Evolutionary conservation across 2,797 vertebrate genomes (phyloP), one percentile per base, ranked within the genome.

Genomic region (Semotilus atromaculatus): DNA sequence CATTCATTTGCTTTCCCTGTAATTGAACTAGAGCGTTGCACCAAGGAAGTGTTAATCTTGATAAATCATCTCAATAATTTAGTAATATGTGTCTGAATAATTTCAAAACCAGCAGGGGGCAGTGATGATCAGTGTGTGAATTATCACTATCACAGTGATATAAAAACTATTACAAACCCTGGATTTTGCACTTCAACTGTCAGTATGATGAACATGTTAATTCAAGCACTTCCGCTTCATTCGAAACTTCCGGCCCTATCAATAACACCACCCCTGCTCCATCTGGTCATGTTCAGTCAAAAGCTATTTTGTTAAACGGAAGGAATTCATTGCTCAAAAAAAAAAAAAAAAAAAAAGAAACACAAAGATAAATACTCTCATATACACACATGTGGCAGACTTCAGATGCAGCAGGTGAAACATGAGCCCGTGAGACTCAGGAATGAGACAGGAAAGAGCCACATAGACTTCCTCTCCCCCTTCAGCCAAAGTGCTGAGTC

Each of bases 391-490:
- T 78, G 83, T 84, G 75, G 67, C 80, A 60, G 48, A 73, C 58
- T 80, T 72, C 81, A 83, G 75, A 84, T 48, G 72, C 75, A 40
- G 86, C 64, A 74, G 76, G 78, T 80, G 86, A 85, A 87, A 84
- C 86, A 45, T 82, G 81, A 82, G 77, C 84, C 76, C 67, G 83
- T 84, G 83, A 84, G 83, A 84, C 60, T 75, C 60, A 73, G 81
- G 77, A 83, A 83, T 80, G 76, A 86, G 72, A 80, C 85, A 84
- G 82, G 86, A 83, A 86, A 84, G 81, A 86, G 81, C 67, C 66
- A 79, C 83, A 84, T 18, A 75, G 71, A 86, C 86, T 86, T 86
- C 86, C 86, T 80, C 70, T 79, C 81, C 77, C 81, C 64, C 81
- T 83, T 80, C 58, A 72, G 23, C 7, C 23, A 29, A 83, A 86